Base-by-base conservation (phyloP, 2,113 vertebrate genomes). In the Himantopus leucocephalus region DNA sequence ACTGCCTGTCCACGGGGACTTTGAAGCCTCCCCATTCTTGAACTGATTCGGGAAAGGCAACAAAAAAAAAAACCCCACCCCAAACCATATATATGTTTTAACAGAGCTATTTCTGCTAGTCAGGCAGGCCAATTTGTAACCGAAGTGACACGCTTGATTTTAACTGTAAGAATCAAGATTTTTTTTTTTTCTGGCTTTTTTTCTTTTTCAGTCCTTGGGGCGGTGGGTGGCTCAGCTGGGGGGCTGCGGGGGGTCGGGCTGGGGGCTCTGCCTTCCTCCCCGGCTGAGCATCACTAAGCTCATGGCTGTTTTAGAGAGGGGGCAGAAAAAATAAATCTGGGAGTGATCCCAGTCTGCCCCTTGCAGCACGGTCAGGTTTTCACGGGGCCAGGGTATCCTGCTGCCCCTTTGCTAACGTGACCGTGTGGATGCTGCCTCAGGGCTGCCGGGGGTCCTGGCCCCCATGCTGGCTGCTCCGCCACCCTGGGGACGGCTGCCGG, bases 141-240 rank as follows among this genome's bases (percentile, higher is more conserved):
- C 14, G 30, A 95, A 96, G 93, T 96, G 97, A 97, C 96, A 97
- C 91, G 88, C 80, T 95, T 88, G 91, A 94, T 96, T 97, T 97
- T 95, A 95, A 88, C 84, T 91, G 62, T 67, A 97, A 72, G 60
- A 81, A 88, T 88, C 43, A 34, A 76, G 39, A 16, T 52, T 52
- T 47, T 47, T 52, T 52, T 47, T 47, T 47, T 7, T 67, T 93
- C 95, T 95, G 17, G 16, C 48, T 82, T 72, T 83, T 56, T 9
- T 85, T 26, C 24, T 29, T 74, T 79, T 77, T 58, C 35, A 47
- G 32, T 74, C 32, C 52, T 43, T 22, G 24, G 76, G 30, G 7
- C 32, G 50, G 55, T 15, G 32, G 45, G 64, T 45, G 77, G 87
- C 34, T 66, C 10, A 79, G 72, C 60, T 19, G 34, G 12, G 70